These are phyloP conservation scores for Meiosimyza decipiens DNA, from an alignment of 2,888 invertebrate genomes.

Conservation along the genomic window DNA sequence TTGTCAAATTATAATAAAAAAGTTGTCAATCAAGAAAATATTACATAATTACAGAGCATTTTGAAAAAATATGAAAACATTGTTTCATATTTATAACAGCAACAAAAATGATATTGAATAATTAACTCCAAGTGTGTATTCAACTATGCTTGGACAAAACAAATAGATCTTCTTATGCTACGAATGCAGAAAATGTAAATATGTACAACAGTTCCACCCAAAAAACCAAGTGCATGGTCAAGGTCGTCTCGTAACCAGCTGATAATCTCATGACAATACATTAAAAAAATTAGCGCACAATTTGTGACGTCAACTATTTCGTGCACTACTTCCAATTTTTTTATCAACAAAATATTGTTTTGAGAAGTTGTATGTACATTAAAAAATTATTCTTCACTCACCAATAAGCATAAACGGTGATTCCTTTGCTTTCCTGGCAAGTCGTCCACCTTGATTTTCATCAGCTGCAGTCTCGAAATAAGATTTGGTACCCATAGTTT, in stretches of 20 bases:
- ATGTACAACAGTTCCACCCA: neutral
- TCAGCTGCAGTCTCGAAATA: conserved; percentile 58
- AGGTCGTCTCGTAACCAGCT: conserved; percentile 10
- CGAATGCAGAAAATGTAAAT: neutral
- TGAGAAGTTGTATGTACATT: neutral
- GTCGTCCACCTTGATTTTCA: conserved; percentile 61
- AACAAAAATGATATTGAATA: too few species aligned
- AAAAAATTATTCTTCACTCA: conserved; percentile 62
- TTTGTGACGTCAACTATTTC: neutral
- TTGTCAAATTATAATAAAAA: too few species aligned
- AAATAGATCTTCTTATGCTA: neutral
- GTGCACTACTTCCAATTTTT: neutral
- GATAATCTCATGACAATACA: conserved; percentile 1
- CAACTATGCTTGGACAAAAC: neutral
- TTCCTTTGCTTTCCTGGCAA: conserved; percentile 77
- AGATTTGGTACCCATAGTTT: conserved; percentile 61
- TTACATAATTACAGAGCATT: too few species aligned
- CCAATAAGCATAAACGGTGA: conserved; percentile 80
- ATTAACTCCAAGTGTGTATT: too few species aligned
- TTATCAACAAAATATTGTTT: neutral
- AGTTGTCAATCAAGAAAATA: too few species aligned
- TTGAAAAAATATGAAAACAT: too few species aligned
- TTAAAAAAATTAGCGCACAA: neutral
- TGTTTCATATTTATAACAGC: too few species aligned
- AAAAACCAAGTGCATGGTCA: conserved; percentile 9